Evolutionary conservation across 2,888 invertebrate genomes (phyloP).

Genomic region (Therioaphis trifolii): DNA sequence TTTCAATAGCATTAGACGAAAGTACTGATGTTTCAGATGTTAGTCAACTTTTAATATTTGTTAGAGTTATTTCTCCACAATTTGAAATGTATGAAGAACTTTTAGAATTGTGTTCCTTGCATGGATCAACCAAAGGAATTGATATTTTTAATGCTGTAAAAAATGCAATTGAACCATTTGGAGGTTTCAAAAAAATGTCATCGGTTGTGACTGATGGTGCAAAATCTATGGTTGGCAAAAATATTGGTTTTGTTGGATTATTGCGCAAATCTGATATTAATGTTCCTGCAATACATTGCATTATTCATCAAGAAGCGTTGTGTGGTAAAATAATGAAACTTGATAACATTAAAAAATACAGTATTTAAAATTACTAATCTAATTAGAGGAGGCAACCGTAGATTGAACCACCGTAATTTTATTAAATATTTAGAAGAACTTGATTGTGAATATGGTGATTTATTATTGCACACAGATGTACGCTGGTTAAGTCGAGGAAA

Average conservation of each 20-base stretch:
- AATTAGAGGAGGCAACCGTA: too few species aligned
- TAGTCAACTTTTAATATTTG: too few species aligned
- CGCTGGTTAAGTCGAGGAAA: too few species aligned
- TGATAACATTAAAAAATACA: too few species aligned
- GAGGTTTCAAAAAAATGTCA: conserved; percentile 37
- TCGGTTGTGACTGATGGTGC: conserved; percentile 60
- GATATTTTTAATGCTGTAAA: conserved; percentile 61
- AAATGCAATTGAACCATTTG: conserved; percentile 58
- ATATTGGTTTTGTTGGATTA: conserved; percentile 58
- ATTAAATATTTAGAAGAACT: too few species aligned
- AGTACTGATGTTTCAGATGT: not conserved
- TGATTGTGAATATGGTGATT: too few species aligned
- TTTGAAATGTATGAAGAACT: conserved; percentile 60
- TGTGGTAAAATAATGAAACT: too few species aligned
- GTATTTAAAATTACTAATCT: too few species aligned
- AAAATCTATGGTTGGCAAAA: conserved; percentile 57
- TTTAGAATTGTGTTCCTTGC: conserved; percentile 56
- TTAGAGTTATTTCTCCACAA: conserved; percentile 33
- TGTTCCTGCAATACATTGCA: conserved; percentile 51
- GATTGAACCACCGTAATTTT: too few species aligned
- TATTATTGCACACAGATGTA: too few species aligned
- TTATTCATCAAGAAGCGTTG: conserved; percentile 16
- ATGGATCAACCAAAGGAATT: conserved; percentile 61
- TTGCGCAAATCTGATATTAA: conserved; percentile 60
- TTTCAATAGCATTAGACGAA: conserved; percentile 26